Base-by-base conservation (phyloP, 2,113 vertebrate species). In the Bubalus kerabau region DNA sequence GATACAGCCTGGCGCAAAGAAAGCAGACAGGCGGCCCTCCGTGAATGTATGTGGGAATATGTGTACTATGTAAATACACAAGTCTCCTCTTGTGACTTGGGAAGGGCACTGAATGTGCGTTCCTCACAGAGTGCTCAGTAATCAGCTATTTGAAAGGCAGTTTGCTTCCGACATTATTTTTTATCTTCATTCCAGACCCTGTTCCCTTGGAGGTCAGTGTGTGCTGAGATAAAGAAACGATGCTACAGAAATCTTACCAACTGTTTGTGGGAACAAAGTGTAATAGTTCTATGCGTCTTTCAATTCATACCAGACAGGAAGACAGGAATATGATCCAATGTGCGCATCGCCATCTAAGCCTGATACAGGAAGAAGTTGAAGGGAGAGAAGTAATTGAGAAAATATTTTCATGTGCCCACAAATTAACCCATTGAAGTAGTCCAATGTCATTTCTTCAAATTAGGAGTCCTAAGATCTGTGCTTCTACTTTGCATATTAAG, bases 401-500 rank as follows among this genome's bases (percentile, higher is more conserved):
- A 86, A 32, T 36, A 32, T 36, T 90, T 91, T 94, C 30, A 40
- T 24, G 16, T 21, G 59, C 78, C 30, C 19, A 28, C 50, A 74
- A 84, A 57, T 91, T 81, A 94, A 94, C 12, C 21, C 40, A 28
- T n/a, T 23, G 32, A 60, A 57, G 30, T 17, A 82, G n/a, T 86
- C 32, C 5, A 28, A 40, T 30, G 2, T 10, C 13, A 40, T 74
- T 54, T 52, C 24, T 95, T 74, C 54, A 83, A 2, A 60, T 43
- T 14, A 50, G 50, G 12, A 54, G 59, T 7, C 7, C 40, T 43
- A 32, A n/a, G 26, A 71, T 15, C 40, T 43, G 2, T 46, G 6
- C 67, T 87, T 96, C 87, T 50, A 19, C 60, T 91, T 62, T 94
- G n/a, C 21, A 16, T 56, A n/a, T 36, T 48, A 82, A 92, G 36